Base-by-base conservation (phyloP, 2,888 invertebrate genomes). In the Leucophora obtusa region DNA sequence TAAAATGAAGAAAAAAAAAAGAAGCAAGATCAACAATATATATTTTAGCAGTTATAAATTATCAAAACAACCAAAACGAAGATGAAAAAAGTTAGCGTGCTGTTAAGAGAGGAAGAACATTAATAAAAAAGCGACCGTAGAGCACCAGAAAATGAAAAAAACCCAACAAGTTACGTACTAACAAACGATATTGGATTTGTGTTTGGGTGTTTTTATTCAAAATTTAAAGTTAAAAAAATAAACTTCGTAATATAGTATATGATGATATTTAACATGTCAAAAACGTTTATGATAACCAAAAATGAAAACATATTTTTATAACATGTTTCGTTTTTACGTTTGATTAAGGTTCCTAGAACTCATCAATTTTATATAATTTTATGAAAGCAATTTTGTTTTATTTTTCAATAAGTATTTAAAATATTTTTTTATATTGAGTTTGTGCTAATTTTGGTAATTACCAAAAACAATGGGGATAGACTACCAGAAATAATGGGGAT, bases 241-340 rank as follows among this genome's bases (percentile, higher is more conserved):
- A 50, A 70, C 35, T 43, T 53, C 60, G 62, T 58, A 51, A 70
- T 70, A 60, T 75, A n/a, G n/a, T n/a, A 63, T 75, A 66, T 79
- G 74, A 69, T 79, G 75, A 75, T 79, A 70, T 66, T 82, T 63
- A 82, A 82, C 71, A 77, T 83, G 82, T 82, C 83, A 82, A 77
- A 83, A 83, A 72, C 75, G 62, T 63, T 82, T 82, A 79, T 79
- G 79, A 83, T 62, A 74, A 69, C 73, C 76, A 71, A 76, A 79
- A 75, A 82, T 77, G 73, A 79, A 72, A 71, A 71, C 24, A 38
- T 38, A 21, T 15, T 5, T 4, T n/a, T 3, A 15, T n/a, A 15
- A n/a, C 62, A 15, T 28, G 28, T 56, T 65, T 58, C 58, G 43
- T 59, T 59, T 50, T 77, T 65, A 43, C 65, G 47, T 54, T 66